A percentile compares a stretch with the other conserved stretches of the same genome.
phyloP scores from a whole-genome alignment of 2,797 vertebrate genomes.

The Leuciscus waleckii region DNA sequence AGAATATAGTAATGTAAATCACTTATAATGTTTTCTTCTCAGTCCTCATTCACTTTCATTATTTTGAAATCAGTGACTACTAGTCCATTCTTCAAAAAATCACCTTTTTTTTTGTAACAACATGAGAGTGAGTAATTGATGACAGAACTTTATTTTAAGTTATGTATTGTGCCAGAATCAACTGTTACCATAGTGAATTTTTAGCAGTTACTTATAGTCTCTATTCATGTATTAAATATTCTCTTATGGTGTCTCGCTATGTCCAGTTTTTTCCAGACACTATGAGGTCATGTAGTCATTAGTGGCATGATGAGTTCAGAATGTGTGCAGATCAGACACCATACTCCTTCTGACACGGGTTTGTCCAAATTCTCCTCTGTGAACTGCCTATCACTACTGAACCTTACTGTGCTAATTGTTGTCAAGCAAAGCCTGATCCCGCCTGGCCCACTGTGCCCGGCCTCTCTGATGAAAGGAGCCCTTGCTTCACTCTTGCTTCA shows the following conservation, averaged over 20 bases:
- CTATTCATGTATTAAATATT: not conserved
- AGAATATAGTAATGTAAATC: not conserved
- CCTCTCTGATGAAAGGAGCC: conserved; percentile 59
- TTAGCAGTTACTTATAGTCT: not conserved
- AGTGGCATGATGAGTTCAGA: conserved; percentile 60
- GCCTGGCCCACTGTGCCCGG: conserved; percentile 62
- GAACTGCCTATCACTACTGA: conserved; percentile 68
- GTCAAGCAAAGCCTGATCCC: conserved; percentile 72
- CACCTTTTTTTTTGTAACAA: not conserved
- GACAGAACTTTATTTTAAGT: not conserved
- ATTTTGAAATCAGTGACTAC: not conserved
- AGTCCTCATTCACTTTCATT: not conserved
- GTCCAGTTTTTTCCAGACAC: not conserved
- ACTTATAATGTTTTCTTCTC: not conserved
- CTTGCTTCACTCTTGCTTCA: conserved; percentile 60
- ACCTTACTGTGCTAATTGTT: conserved; percentile 76
- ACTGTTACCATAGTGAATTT: not conserved
- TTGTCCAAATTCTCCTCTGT: conserved; percentile 59
- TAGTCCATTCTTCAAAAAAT: not conserved
- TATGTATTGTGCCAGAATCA: conserved; percentile 10
- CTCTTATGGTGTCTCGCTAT: not conserved
- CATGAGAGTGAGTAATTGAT: not conserved
- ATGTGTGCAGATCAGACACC: conserved; percentile 62
- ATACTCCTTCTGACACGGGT: conserved; percentile 63
- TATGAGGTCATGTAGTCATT: conserved; percentile 25